Conservation (phyloP, 2,797 vertebrate genomes). For the Lutjanus campechanus region DNA sequence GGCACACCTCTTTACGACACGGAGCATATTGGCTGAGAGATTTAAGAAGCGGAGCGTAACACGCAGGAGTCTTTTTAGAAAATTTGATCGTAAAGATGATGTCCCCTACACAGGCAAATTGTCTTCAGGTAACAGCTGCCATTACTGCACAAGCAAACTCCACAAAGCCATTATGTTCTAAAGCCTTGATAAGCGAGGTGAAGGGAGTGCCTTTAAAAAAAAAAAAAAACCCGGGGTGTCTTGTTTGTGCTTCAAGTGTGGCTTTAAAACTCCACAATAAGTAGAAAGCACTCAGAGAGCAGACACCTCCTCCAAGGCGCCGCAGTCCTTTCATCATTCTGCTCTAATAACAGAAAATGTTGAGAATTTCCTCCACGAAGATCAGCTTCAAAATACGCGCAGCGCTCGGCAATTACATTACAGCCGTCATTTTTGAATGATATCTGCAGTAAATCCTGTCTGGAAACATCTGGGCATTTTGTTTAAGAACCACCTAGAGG, state of each 20-base stretch:
- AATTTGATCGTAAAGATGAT: slow-evolving; percentile 73
- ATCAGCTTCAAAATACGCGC: not conserved
- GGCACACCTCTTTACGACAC: slow-evolving; percentile 69
- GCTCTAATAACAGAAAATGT: not conserved
- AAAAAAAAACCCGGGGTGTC: slow-evolving; percentile 46
- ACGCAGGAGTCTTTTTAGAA: slow-evolving; percentile 58
- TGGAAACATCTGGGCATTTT: not conserved
- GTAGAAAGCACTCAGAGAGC: slow-evolving; percentile 22
- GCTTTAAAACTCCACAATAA: slow-evolving; percentile 47
- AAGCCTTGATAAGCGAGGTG: slow-evolving; percentile 52
- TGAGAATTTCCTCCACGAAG: not conserved
- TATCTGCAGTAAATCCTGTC: not conserved
- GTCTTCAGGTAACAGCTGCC: slow-evolving; percentile 67
- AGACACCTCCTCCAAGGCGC: not conserved
- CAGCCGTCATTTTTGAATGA: not conserved
- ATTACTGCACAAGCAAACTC: slow-evolving; percentile 61
- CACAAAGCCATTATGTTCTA: slow-evolving; percentile 60
- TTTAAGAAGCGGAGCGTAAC: slow-evolving; percentile 72
- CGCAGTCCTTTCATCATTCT: not conserved
- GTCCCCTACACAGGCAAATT: slow-evolving; percentile 54
- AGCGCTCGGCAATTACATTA: not conserved
- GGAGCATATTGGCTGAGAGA: slow-evolving; percentile 67
- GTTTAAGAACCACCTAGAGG: not conserved
- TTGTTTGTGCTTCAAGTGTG: slow-evolving; percentile 55
- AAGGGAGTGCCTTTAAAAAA: slow-evolving; percentile 54